phyloP scores from a whole-genome alignment of 2,888 invertebrate species.

The Acronicta aceris region DNA sequence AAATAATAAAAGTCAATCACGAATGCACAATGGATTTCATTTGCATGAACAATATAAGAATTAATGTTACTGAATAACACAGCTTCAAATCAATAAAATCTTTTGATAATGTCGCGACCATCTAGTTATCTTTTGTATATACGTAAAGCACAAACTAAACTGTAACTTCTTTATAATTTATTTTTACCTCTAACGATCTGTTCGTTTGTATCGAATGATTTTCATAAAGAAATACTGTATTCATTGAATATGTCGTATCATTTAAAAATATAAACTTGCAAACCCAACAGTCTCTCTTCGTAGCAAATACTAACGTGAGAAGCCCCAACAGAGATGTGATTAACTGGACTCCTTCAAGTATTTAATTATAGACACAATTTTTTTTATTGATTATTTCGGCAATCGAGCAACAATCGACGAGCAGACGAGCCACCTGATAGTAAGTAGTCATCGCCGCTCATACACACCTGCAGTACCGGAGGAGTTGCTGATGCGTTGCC shows the following conservation, averaged over 20 bases:
- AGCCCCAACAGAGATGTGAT: too few relatives aligned
- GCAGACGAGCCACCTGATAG: too few relatives aligned
- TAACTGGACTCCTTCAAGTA: too few relatives aligned
- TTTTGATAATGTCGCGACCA: slow-evolving; percentile 58
- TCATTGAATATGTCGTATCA: slow-evolving; percentile 65
- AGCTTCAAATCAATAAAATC: slow-evolving; percentile 26
- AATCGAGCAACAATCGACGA: too few relatives aligned
- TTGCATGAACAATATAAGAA: slow-evolving; percentile 2
- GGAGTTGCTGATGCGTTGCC: too few relatives aligned
- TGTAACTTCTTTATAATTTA: slow-evolving; percentile 57
- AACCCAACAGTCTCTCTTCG: not conserved
- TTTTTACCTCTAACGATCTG: slow-evolving; percentile 51
- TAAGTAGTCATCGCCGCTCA: too few relatives aligned
- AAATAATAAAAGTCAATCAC: not conserved
- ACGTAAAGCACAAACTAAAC: slow-evolving; percentile 55
- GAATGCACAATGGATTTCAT: slow-evolving; percentile 3
- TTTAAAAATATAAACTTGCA: slow-evolving; percentile 44
- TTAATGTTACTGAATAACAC: not conserved
- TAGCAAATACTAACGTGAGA: not conserved
- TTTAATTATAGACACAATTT: too few relatives aligned
- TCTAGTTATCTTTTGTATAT: slow-evolving; percentile 58
- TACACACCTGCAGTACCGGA: too few relatives aligned
- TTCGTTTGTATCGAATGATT: slow-evolving; percentile 73
- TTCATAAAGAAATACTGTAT: slow-evolving; percentile 73
- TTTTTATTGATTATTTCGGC: too few relatives aligned